A percentile compares a stretch with the other conserved stretches of the same genome.
phyloP scores from a whole-genome alignment of 2,888 invertebrate genomes.

The Oeneis ivallda region DNA sequence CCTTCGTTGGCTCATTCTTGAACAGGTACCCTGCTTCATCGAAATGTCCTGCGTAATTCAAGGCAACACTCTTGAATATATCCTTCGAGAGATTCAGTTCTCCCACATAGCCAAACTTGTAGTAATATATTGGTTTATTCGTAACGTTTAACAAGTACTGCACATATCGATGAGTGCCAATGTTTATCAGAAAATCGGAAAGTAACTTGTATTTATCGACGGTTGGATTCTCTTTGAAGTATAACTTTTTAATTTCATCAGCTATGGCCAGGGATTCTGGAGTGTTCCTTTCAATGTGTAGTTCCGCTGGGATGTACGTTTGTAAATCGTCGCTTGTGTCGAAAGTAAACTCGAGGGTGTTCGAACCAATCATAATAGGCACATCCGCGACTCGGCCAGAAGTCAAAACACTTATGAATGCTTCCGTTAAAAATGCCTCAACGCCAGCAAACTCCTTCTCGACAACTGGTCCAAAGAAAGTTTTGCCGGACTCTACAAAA shows the following conservation, averaged over 20 bases:
- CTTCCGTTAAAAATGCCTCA: slow-evolving; percentile 62
- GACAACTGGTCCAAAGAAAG: slow-evolving; percentile 54
- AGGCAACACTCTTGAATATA: slow-evolving; percentile 43
- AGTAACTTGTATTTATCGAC: slow-evolving; percentile 60
- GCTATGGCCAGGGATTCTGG: slow-evolving; percentile 56
- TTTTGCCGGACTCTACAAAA: slow-evolving; percentile 39
- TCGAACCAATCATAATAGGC: slow-evolving; percentile 68
- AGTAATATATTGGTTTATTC: slow-evolving; percentile 66
- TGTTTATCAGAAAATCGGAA: slow-evolving; percentile 60
- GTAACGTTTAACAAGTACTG: slow-evolving; percentile 61
- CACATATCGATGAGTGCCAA: slow-evolving; percentile 63
- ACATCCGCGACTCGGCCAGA: slow-evolving; percentile 65
- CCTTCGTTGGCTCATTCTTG: slow-evolving; percentile 58
- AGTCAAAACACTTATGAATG: slow-evolving; percentile 60
- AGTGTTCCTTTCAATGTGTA: slow-evolving; percentile 60
- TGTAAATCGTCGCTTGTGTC: slow-evolving; percentile 61
- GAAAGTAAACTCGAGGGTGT: slow-evolving; percentile 55
- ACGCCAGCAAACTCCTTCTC: slow-evolving; percentile 71
- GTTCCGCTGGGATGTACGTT: slow-evolving; percentile 57
- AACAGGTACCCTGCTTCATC: slow-evolving; percentile 72
- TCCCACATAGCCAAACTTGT: slow-evolving; percentile 71
- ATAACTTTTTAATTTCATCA: slow-evolving; percentile 57
- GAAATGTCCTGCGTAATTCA: slow-evolving; percentile 59
- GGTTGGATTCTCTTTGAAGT: slow-evolving; percentile 57
- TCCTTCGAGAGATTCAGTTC: slow-evolving; percentile 59